phyloP scores from a whole-genome alignment of 2,113 vertebrate genomes.

The Serinus canaria region DNA sequence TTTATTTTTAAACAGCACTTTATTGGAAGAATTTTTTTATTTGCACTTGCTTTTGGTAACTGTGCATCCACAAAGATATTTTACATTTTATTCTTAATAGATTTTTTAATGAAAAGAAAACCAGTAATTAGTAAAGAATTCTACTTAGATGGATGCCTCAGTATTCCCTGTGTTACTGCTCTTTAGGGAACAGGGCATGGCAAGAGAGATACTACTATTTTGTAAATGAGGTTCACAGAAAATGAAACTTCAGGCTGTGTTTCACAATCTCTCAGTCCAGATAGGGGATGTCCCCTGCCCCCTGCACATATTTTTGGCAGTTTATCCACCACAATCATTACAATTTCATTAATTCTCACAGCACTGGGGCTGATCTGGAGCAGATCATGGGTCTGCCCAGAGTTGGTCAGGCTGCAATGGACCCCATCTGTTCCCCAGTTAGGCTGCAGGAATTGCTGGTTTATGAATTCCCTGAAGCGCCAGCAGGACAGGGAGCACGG shows the following conservation, averaged over 20 bases:
- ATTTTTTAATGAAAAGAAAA: conserved; percentile 11
- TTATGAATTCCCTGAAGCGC: not conserved
- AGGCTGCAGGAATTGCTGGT: not conserved
- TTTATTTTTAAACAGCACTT: not conserved
- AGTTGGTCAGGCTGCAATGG: not conserved
- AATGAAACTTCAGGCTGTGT: not conserved
- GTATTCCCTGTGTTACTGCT: not conserved
- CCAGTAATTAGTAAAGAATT: conserved; percentile 11
- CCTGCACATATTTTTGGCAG: not conserved
- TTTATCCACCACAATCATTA: not conserved
- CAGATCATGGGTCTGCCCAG: not conserved
- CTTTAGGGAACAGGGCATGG: not conserved
- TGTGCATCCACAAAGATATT: not conserved
- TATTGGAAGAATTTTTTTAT: not conserved
- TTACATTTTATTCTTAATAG: not conserved
- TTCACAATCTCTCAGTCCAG: not conserved
- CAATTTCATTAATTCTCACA: not conserved
- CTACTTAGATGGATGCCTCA: not conserved
- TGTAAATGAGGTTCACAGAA: not conserved
- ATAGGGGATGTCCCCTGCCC: not conserved
- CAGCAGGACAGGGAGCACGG: not conserved
- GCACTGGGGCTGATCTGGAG: not conserved
- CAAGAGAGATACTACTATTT: not conserved
- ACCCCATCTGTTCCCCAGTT: not conserved
- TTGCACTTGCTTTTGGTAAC: not conserved